A percentile compares a stretch with the other conserved stretches of the same genome.
These are phyloP conservation scores for Rhagophthalmus giganteus DNA, from an alignment of 2,888 invertebrate genomes.

Conservation along the genomic window DNA sequence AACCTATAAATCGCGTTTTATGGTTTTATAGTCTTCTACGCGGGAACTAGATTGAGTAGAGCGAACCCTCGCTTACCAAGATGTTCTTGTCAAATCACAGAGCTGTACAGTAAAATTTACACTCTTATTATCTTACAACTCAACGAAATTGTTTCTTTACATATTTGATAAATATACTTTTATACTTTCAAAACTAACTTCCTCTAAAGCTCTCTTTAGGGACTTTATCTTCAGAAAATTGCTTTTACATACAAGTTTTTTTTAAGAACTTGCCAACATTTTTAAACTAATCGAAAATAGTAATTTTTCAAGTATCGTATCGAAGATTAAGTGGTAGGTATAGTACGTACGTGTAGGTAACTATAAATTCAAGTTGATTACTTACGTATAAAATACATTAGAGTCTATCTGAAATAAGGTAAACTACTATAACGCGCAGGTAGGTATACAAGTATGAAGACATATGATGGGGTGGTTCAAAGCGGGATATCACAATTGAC, in stretches of 20 bases:
- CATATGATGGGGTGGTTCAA: no score
- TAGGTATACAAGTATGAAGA: no score
- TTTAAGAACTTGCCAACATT: not conserved
- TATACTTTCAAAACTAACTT: slow-evolving; percentile 21
- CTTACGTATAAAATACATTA: no score
- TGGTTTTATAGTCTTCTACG: slow-evolving; percentile 49
- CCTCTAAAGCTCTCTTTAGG: slow-evolving; percentile 11
- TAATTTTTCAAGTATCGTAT: no score
- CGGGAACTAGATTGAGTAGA: slow-evolving; percentile 47
- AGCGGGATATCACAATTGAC: no score
- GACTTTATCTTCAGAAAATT: slow-evolving; percentile 14
- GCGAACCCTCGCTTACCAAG: slow-evolving; percentile 45
- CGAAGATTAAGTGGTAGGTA: no score
- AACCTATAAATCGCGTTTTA: slow-evolving; percentile 55
- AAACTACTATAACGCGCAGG: no score
- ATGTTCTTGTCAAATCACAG: slow-evolving; percentile 47
- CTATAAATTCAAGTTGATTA: no score
- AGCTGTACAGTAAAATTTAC: slow-evolving; percentile 38
- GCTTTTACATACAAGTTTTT: slow-evolving; percentile 11
- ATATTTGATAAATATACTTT: slow-evolving; percentile 29
- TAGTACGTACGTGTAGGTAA: no score
- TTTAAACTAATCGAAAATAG: not conserved
- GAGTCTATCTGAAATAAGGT: no score
- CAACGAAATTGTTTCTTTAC: slow-evolving; percentile 31
- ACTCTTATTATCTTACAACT: slow-evolving; percentile 31